phyloP scores from a whole-genome alignment of 1,140 invertebrate species.

The Bemisia tabaci region DNA sequence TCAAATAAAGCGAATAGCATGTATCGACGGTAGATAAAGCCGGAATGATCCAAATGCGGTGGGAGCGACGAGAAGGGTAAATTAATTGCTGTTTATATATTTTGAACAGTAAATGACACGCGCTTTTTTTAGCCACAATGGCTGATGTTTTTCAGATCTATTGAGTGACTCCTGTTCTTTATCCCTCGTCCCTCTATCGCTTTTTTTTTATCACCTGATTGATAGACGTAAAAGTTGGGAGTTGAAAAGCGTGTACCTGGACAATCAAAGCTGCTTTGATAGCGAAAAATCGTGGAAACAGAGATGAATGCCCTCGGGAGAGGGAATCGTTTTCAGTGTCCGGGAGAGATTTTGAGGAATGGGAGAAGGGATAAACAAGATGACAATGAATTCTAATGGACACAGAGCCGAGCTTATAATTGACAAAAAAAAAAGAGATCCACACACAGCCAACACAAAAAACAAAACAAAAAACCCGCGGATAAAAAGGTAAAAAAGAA shows the following conservation, averaged over 20 bases:
- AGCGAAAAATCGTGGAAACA: background rate
- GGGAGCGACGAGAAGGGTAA: background rate
- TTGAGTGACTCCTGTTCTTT: no score
- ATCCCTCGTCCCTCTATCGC: no score
- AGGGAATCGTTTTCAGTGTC: background rate
- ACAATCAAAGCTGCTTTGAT: background rate
- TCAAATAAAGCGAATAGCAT: no score
- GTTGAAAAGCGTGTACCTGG: background rate
- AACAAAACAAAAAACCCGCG: background rate
- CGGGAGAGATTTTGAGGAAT: background rate
- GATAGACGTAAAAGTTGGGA: background rate
- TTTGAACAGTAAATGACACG: background rate
- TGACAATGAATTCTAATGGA: background rate
- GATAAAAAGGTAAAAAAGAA: background rate
- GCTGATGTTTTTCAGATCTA: no score
- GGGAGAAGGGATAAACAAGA: background rate
- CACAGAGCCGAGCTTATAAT: background rate
- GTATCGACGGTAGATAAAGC: no score
- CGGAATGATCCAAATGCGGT: no score
- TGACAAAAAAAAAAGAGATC: background rate
- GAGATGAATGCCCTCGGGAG: background rate
- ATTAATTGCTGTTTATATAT: background rate
- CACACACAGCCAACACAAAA: background rate
- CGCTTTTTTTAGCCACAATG: background rate
- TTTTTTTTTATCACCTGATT: background rate